phyloP scores from a whole-genome alignment of 1,140 invertebrate genomes.

The Portunus trituberculatus region DNA sequence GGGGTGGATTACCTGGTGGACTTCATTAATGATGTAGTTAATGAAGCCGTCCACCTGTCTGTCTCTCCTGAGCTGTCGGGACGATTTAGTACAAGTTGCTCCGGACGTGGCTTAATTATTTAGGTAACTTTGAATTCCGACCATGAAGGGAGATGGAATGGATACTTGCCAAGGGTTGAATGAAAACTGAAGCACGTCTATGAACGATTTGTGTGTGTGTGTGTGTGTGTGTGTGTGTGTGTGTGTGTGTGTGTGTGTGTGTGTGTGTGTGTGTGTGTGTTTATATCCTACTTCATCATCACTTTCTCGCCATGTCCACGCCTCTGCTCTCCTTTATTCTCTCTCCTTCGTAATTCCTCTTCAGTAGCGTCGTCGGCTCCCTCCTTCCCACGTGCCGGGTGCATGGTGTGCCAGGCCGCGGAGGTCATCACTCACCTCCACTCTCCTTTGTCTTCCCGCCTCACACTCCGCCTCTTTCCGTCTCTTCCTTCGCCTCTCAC shows the following conservation, averaged over 20 bases:
- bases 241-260: too few relatives aligned
- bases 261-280: too few relatives aligned
- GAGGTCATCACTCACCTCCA: background rate
- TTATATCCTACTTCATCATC: too few relatives aligned
- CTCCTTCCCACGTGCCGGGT: too few relatives aligned
- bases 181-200: background rate
- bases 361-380: too few relatives aligned
- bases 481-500: background rate
- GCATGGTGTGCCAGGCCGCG: too few relatives aligned
- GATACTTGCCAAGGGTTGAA: too few relatives aligned
- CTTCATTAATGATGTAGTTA: background rate
- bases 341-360: constrained; percentile 5
- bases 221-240: too few relatives aligned
- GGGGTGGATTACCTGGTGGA: background rate
- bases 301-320: background rate
- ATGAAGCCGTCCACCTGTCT: background rate
- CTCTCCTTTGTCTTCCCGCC: background rate
- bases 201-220: too few relatives aligned
- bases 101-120: background rate
- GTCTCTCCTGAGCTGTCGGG: too few relatives aligned
- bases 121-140: background rate
- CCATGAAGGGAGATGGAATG: too few relatives aligned
- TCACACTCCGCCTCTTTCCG: background rate
- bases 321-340: background rate
- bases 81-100: background rate